Evolutionary conservation across 2,888 invertebrate species (phyloP).

Genomic region (Mesodorylaimus sp.): DNA sequence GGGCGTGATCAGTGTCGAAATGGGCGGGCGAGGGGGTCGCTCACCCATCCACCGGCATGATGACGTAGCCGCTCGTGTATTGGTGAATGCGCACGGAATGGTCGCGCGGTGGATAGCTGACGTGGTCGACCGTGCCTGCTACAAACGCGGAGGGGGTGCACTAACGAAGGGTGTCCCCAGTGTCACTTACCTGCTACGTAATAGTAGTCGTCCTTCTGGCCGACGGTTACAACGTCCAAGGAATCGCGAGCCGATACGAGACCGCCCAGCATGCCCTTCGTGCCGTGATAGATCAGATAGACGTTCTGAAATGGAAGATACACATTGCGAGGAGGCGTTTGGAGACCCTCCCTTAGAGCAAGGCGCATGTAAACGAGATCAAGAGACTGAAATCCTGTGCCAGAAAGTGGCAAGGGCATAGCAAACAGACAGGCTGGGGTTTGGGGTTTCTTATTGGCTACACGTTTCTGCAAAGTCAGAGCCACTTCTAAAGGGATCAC

Average conservation of each 20-base stretch:
- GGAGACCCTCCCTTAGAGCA: no score
- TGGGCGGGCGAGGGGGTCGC: background rate
- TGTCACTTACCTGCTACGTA: background rate
- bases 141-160: background rate
- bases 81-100: conserved; percentile 3
- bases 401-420: no score
- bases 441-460: no score
- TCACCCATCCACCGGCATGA: background rate
- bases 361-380: no score
- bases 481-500: no score
- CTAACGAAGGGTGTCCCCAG: background rate
- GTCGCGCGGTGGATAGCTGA: background rate
- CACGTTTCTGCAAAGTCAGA: no score
- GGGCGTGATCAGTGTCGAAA: no score
- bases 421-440: no score
- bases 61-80: conserved; percentile 5
- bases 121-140: background rate
- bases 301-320: conserved; percentile 1
- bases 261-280: background rate
- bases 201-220: background rate
- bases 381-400: no score
- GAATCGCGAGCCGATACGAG: conserved; percentile 3
- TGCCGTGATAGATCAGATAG: conserved; percentile 3
- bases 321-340: background rate
- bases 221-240: conserved; percentile 6